Base-by-base conservation (phyloP, 1,140 invertebrate species). In the Ylistrum balloti region DNA sequence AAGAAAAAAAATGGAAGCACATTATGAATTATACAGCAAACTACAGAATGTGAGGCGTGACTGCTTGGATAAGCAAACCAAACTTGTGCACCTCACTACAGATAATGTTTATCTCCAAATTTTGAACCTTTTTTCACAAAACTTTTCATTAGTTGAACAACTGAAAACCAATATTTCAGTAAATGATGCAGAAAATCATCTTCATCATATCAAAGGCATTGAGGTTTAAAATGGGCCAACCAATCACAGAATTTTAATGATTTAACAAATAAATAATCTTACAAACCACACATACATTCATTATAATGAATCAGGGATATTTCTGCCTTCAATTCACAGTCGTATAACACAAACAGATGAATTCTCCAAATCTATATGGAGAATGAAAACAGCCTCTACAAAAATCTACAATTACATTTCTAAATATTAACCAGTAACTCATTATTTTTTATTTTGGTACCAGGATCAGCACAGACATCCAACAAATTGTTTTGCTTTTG, bases 1-100 rank as follows among this genome's bases (percentile, higher is more conserved):
- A n/a, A n/a, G n/a, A n/a, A n/a, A n/a, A 74, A 74, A 74, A 74
- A 74, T 74, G 56, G 56, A 74, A 74, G 56, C 56, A 74, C 56
- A 17, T 74, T 74, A 74, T 28, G n/a, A 74, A 74, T 74, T 1
- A 7, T 74, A n/a, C n/a, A 74, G 56, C 56, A 45, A 45, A 45
- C 17, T 74, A n/a, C 28, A 28, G 56, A 9, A 45, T 28, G 22
- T 74, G n/a, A 74, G n/a, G 22, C n/a, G n/a, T 74, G 22, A 74
- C n/a, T 22, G n/a, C n/a, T 28, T 74, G 56, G 5, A 5, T 3
- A 7, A 7, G 9, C 56, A 74, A n/a, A 74, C n/a, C 56, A 74
- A 28, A 74, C 56, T 2, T 56, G 13, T 3, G 13, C 45, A 56
- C 45, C 13, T 7, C 22, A 74, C 56, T 3, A 74, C 56, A 74